Percentiles rank a stretch among this genome's conserved stretches.
phyloP scores from a whole-genome alignment of 2,888 invertebrate genomes.

The Trisateles emortualis region DNA sequence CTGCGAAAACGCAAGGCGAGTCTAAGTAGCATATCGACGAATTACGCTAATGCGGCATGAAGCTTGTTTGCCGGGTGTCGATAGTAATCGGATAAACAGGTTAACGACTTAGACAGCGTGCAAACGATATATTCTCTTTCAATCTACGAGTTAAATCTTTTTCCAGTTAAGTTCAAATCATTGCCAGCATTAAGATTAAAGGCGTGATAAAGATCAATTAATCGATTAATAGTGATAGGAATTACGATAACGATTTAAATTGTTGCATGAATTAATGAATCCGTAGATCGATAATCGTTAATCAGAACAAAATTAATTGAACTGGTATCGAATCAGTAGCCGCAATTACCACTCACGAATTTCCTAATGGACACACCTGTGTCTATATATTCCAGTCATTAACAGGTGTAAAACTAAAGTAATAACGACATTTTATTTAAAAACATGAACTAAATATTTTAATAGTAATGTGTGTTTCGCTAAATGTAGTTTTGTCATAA shows the following conservation, averaged over 20 bases:
- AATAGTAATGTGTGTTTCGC: too few species aligned
- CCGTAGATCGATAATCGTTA: background rate
- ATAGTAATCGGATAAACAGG: slow-evolving; percentile 16
- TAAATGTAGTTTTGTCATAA: too few species aligned
- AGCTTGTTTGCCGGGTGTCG: slow-evolving; percentile 38
- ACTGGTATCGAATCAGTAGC: slow-evolving; percentile 1
- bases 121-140: background rate
- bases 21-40: slow-evolving; percentile 38
- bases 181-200: background rate
- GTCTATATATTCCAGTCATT: too few species aligned
- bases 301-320: slow-evolving; percentile 2
- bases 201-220: slow-evolving; percentile 14
- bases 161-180: background rate
- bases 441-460: too few species aligned
- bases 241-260: slow-evolving; percentile 6
- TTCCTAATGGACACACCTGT: background rate
- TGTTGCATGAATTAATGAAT: slow-evolving; percentile 2
- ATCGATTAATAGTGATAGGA: slow-evolving; percentile 3
- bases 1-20: slow-evolving; percentile 60
- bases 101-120: slow-evolving; percentile 1
- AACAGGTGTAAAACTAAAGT: too few species aligned
- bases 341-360: background rate
- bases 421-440: too few species aligned
- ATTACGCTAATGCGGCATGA: slow-evolving; percentile 47
- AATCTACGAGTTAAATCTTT: background rate